Conservation (phyloP, 2,888 invertebrate genomes). For the Brenthis daphne region DNA sequence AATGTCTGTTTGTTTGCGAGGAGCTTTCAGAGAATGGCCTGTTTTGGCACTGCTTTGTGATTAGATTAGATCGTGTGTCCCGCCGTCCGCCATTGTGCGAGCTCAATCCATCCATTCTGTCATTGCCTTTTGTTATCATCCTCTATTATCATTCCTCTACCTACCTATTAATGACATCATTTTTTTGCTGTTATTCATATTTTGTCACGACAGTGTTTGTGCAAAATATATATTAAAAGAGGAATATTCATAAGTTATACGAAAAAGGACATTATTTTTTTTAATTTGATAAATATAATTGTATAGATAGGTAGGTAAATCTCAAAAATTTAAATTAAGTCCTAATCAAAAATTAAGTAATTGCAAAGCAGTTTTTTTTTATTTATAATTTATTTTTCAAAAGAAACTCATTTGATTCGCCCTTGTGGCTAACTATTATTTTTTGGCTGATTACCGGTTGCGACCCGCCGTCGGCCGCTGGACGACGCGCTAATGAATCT, state of each 20-base stretch:
- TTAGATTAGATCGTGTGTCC: slow-evolving; percentile 46
- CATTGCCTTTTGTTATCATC: slow-evolving; percentile 15
- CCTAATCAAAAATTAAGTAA: no score
- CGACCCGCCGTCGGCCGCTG: slow-evolving; percentile 17
- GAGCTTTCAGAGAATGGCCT: slow-evolving; percentile 29
- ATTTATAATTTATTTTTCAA: background rate
- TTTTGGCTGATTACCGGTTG: background rate
- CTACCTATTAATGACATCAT: slow-evolving; percentile 9
- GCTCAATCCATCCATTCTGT: slow-evolving; percentile 12
- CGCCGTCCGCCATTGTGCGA: slow-evolving; percentile 15
- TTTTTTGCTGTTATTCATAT: slow-evolving; percentile 1
- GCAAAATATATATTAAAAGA: no score
- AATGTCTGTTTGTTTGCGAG: slow-evolving; percentile 26
- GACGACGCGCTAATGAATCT: slow-evolving; percentile 4
- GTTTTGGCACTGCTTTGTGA: slow-evolving; percentile 49
- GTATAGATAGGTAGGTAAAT: no score
- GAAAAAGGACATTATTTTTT: no score
- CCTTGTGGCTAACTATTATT: background rate
- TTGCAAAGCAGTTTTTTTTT: background rate
- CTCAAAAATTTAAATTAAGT: no score
- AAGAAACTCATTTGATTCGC: background rate
- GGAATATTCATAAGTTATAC: background rate
- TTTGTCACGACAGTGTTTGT: background rate
- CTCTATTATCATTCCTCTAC: background rate
- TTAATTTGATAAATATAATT: no score